A percentile compares a stretch with the other conserved stretches of the same genome.
Evolutionary conservation across 2,797 vertebrate genomes (phyloP).

Genomic region (Bucorvus abyssinicus): DNA sequence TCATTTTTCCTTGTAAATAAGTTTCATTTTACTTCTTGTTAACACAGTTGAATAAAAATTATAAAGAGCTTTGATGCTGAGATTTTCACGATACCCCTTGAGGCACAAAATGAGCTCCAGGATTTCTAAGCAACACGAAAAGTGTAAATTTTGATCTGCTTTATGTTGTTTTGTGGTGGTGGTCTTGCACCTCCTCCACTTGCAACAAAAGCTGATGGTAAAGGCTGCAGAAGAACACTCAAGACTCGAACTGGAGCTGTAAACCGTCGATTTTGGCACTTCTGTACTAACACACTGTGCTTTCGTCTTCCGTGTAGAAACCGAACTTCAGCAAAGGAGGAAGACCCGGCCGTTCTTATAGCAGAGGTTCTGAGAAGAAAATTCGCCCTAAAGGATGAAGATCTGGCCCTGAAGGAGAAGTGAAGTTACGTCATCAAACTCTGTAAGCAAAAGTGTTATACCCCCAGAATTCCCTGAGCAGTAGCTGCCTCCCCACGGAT

Average conservation of each 20-base stretch:
- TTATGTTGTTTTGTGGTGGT: background rate
- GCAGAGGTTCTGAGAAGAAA: conserved; percentile 94
- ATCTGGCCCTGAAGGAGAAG: conserved; percentile 76
- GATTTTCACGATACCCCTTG: background rate
- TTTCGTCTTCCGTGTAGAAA: conserved; percentile 67
- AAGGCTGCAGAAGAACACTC: background rate
- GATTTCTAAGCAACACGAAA: background rate
- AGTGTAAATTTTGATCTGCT: background rate
- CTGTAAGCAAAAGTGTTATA: conserved; percentile 49
- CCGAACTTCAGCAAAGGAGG: conserved; percentile 87
- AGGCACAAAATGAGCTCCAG: background rate
- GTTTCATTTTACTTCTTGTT: background rate
- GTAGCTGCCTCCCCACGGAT: conserved; percentile 73
- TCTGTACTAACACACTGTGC: background rate
- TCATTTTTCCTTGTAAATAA: too few relatives aligned
- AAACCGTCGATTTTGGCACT: accelerated
- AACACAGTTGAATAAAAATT: background rate
- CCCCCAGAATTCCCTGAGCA: conserved; percentile 62
- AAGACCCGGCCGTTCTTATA: conserved; percentile 91
- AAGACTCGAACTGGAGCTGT: background rate
- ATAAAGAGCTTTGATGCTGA: background rate
- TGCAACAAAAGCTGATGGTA: background rate
- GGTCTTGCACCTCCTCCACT: background rate
- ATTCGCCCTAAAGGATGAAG: conserved; percentile 92
- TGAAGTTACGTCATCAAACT: conserved; percentile 51